phyloP scores from a whole-genome alignment of 2,113 vertebrate species.

The Toxotes jaculatrix region DNA sequence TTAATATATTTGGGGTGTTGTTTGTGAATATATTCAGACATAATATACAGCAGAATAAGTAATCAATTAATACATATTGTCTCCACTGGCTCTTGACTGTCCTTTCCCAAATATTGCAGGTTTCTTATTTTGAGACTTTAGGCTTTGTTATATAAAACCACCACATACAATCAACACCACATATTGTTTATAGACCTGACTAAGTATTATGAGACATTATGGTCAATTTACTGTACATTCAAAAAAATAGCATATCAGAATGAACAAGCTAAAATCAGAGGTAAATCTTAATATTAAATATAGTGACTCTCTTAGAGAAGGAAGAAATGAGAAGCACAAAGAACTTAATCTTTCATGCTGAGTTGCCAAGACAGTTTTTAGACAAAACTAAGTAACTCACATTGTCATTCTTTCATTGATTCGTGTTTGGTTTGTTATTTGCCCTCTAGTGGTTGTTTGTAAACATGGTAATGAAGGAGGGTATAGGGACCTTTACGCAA shows the following conservation, averaged over 20 bases:
- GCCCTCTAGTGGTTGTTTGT: background rate
- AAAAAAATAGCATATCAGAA: background rate
- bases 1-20: too few relatives aligned
- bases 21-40: too few relatives aligned
- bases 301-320: background rate
- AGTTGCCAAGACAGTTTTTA: background rate
- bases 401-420: background rate
- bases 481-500: background rate
- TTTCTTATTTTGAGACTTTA: too few relatives aligned
- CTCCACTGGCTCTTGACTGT: too few relatives aligned
- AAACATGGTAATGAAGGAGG: background rate
- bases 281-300: background rate
- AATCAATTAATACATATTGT: too few relatives aligned
- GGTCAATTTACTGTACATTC: background rate
- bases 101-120: too few relatives aligned
- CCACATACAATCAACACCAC: too few relatives aligned
- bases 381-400: background rate
- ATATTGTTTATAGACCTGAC: too few relatives aligned
- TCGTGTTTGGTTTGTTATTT: background rate
- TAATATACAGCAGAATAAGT: too few relatives aligned
- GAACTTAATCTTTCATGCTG: background rate
- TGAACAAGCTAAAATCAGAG: background rate
- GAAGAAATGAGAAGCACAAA: background rate
- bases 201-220: background rate
- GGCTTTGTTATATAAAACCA: too few relatives aligned